Percentiles rank a stretch among this genome's conserved stretches.
phyloP scores from a whole-genome alignment of 2,797 vertebrate species.

The Pangasius macronema region DNA sequence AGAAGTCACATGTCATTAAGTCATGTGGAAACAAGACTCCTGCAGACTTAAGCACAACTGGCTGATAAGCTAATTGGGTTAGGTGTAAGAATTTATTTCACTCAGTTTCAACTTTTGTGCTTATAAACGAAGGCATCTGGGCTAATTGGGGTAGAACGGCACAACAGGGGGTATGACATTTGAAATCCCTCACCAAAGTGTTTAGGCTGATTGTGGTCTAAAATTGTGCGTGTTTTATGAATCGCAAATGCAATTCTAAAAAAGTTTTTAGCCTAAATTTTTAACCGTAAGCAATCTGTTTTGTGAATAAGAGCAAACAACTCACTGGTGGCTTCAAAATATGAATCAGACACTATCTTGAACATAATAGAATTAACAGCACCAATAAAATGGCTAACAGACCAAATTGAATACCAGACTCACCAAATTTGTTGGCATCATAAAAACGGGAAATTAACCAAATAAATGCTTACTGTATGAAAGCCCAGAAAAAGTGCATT shows the following conservation, averaged over 20 bases:
- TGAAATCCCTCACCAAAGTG: not conserved
- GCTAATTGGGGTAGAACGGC: not conserved
- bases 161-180: not conserved
- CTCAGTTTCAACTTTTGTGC: not conserved
- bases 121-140: not conserved
- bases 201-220: not conserved
- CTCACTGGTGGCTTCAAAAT: not conserved
- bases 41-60: constrained; percentile 9
- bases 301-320: too few species aligned
- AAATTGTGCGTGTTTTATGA: not conserved
- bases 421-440: not conserved
- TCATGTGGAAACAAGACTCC: not conserved
- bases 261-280: not conserved
- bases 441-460: not conserved
- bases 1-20: not conserved
- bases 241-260: not conserved
- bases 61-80: not conserved
- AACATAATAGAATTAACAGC: not conserved
- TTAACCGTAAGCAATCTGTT: not conserved
- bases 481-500: not conserved
- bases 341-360: not conserved
- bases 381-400: not conserved
- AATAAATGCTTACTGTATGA: not conserved
- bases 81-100: not conserved
- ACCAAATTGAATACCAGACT: not conserved